A percentile compares a stretch with the other conserved stretches of the same genome.
Conservation (phyloP, 2,113 vertebrate genomes). For the Strigops habroptila region DNA sequence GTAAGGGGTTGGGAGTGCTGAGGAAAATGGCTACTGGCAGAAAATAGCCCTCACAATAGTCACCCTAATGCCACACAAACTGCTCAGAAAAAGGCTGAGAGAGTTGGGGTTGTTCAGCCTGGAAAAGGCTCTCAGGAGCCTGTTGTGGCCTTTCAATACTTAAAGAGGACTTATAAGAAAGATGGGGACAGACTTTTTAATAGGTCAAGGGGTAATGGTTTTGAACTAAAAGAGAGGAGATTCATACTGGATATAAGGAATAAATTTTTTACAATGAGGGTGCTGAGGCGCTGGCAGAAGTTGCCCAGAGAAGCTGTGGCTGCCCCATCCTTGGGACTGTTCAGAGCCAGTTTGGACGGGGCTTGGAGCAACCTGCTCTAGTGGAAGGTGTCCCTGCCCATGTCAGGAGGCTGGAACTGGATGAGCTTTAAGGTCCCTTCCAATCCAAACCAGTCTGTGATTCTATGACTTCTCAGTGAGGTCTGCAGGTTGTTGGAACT, state of each 20-base stretch:
- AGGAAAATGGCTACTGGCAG: not conserved
- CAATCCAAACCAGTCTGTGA: not conserved
- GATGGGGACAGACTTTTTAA: not conserved
- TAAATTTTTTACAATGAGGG: not conserved
- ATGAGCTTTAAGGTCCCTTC: not conserved
- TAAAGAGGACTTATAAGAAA: not conserved
- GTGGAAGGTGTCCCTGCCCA: not conserved
- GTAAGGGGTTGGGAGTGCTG: not conserved
- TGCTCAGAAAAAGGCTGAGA: not conserved
- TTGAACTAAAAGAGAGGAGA: not conserved
- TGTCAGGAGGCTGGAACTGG: not conserved
- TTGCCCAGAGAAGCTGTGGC: not conserved
- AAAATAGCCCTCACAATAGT: not conserved
- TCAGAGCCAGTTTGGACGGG: fast-evolving
- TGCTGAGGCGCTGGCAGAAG: not conserved
- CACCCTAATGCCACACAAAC: not conserved
- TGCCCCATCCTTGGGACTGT: not conserved
- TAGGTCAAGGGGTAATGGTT: not conserved
- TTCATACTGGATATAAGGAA: not conserved
- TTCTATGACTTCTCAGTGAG: not conserved
- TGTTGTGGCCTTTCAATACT: not conserved
- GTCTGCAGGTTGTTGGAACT: not conserved
- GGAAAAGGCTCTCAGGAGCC: not conserved
- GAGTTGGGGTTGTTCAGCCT: not conserved
- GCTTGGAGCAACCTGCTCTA: not conserved